Percentiles rank a stretch among this genome's conserved stretches.
Evolutionary conservation across 2,797 vertebrate genomes (phyloP).

Genomic region (Phaenicophaeus curvirostris): DNA sequence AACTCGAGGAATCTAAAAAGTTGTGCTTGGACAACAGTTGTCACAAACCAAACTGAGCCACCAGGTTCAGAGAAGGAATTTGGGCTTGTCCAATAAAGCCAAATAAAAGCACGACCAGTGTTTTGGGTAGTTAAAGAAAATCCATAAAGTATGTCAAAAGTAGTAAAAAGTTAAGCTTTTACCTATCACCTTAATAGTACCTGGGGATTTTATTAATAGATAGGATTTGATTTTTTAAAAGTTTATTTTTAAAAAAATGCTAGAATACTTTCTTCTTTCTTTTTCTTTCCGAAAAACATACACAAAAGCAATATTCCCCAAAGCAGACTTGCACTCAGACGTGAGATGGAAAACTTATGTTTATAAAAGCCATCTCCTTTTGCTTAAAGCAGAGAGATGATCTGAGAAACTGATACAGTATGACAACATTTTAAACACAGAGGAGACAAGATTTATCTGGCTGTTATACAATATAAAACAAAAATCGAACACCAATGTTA

Average conservation of each 20-base stretch:
- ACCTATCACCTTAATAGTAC: not conserved
- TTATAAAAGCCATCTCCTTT: constrained; percentile 56
- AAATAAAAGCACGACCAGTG: not conserved
- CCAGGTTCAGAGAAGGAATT: constrained; percentile 13
- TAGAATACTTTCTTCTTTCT: constrained; percentile 45
- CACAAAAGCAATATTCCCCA: constrained; percentile 39
- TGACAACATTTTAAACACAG: constrained; percentile 68
- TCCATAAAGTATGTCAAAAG: not conserved
- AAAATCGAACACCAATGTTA: constrained; percentile 61
- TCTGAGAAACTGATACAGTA: constrained; percentile 55
- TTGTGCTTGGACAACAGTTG: not conserved
- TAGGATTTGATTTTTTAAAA: not conserved
- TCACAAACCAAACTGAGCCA: not conserved
- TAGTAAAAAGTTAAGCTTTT: not conserved
- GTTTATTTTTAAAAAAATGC: constrained; percentile 1
- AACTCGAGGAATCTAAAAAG: not conserved
- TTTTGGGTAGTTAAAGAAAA: not conserved
- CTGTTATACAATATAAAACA: constrained; percentile 51
- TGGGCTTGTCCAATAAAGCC: not conserved
- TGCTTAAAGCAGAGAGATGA: constrained; percentile 62
- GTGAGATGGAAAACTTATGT: constrained; percentile 58
- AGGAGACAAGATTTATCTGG: constrained; percentile 62
- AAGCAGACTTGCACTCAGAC: constrained; percentile 65
- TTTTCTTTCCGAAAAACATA: constrained; percentile 12
- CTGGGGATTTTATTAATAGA: not conserved